Evolutionary conservation across 2,113 vertebrate species (phyloP).

Genomic region (Ochotona princeps): DNA sequence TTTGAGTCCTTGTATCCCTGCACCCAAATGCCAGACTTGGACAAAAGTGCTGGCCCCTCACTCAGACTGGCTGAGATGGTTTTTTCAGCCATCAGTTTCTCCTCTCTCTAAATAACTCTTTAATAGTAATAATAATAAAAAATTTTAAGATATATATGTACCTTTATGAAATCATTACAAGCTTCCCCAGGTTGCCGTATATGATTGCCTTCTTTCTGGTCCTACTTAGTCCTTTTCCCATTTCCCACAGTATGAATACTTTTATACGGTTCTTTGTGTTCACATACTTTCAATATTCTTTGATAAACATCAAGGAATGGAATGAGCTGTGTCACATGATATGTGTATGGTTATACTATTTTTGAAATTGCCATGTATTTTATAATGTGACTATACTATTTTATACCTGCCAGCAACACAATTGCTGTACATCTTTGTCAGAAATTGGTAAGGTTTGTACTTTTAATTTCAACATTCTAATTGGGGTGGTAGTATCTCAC

Average conservation of each 20-base stretch:
- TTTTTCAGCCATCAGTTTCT: no score
- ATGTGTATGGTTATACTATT: not conserved
- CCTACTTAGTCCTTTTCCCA: not conserved
- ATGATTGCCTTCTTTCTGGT: not conserved
- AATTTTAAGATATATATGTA: not conserved
- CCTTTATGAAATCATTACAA: slow-evolving; percentile 6
- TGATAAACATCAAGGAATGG: not conserved
- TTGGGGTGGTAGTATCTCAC: not conserved
- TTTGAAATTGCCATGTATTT: not conserved
- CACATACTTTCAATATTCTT: not conserved
- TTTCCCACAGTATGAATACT: not conserved
- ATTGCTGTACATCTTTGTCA: not conserved
- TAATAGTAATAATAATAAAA: not conserved
- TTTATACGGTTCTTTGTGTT: not conserved
- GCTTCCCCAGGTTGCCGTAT: not conserved
- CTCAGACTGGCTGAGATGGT: no score
- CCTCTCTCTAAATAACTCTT: no score
- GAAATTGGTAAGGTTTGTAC: not conserved
- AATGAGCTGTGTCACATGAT: not conserved
- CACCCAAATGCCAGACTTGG: no score
- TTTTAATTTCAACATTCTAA: not conserved
- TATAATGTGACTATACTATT: not conserved
- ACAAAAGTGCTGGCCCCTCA: no score
- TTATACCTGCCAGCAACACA: not conserved
- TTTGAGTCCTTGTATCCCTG: no score